Evolutionary conservation across 2,113 vertebrate genomes (phyloP).

Genomic region (Podiceps cristatus): DNA sequence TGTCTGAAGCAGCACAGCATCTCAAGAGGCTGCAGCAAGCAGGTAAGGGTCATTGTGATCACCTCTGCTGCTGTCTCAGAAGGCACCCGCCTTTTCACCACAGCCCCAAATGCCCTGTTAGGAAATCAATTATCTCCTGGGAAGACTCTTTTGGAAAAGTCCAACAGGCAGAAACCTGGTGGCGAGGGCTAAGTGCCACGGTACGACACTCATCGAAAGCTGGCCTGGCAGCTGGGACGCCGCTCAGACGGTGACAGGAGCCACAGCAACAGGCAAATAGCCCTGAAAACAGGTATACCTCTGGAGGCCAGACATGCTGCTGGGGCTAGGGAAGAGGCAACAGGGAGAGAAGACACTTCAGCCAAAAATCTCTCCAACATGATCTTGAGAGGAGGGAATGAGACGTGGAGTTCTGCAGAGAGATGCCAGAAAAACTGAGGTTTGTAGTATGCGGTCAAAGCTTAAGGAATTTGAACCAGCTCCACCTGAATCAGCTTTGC

Average conservation of each 20-base stretch:
- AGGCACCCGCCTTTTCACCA: not conserved
- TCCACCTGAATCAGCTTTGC: not conserved
- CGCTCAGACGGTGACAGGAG: not conserved
- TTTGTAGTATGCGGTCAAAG: not conserved
- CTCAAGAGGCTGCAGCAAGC: not conserved
- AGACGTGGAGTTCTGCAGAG: not conserved
- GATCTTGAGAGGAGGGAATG: not conserved
- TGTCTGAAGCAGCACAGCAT: not conserved
- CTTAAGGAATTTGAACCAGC: not conserved
- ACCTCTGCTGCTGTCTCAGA: not conserved
- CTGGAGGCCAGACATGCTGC: not conserved
- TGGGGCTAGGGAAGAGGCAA: not conserved
- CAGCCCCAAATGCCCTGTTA: not conserved
- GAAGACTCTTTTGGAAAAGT: not conserved
- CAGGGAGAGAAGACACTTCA: not conserved
- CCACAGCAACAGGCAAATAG: not conserved
- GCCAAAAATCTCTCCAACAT: not conserved
- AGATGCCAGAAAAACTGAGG: not conserved
- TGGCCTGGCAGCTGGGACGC: not conserved
- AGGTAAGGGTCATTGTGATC: not conserved
- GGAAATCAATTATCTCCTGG: not conserved
- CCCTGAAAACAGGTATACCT: not conserved
- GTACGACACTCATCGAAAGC: not conserved
- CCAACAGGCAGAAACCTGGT: not conserved
- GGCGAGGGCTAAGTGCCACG: accelerated